A percentile compares a stretch with the other conserved stretches of the same genome.
These are phyloP conservation scores for Aleiodes testaceus DNA, from an alignment of 2,888 invertebrate genomes.

Conservation along the genomic window DNA sequence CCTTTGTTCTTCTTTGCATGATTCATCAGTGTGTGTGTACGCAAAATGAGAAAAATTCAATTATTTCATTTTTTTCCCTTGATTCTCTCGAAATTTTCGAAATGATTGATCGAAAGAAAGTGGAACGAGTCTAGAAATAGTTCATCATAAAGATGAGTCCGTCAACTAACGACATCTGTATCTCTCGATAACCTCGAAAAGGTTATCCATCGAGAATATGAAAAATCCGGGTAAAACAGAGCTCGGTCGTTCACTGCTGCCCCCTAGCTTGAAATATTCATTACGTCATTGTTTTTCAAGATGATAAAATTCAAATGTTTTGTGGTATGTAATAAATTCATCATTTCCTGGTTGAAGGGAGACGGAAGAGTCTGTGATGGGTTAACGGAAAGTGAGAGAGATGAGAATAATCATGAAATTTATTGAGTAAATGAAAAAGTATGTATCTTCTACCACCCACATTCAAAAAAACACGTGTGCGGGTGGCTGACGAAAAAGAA, in stretches of 20 bases:
- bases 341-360: not conserved
- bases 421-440: no score
- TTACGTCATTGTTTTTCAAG: not conserved
- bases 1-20: not conserved
- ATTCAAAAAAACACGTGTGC: conserved; percentile 36
- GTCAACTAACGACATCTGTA: not conserved
- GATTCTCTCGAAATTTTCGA: no score
- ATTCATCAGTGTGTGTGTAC: conserved; percentile 11
- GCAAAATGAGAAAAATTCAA: no score
- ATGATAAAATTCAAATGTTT: not conserved
- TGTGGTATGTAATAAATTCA: no score
- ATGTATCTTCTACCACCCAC: conserved; percentile 38
- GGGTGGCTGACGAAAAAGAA: not conserved
- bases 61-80: no score
- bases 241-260: not conserved
- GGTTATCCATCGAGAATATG: not conserved
- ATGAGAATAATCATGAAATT: no score
- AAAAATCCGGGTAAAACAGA: no score
- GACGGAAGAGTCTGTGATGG: no score
- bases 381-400: no score
- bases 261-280: not conserved
- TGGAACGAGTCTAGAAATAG: no score
- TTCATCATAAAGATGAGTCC: not conserved
- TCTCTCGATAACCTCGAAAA: not conserved
- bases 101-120: no score